Percentiles rank a stretch among this genome's conserved stretches.
phyloP scores from a whole-genome alignment of 2,888 invertebrate species.

The Lochmaea capreae region DNA sequence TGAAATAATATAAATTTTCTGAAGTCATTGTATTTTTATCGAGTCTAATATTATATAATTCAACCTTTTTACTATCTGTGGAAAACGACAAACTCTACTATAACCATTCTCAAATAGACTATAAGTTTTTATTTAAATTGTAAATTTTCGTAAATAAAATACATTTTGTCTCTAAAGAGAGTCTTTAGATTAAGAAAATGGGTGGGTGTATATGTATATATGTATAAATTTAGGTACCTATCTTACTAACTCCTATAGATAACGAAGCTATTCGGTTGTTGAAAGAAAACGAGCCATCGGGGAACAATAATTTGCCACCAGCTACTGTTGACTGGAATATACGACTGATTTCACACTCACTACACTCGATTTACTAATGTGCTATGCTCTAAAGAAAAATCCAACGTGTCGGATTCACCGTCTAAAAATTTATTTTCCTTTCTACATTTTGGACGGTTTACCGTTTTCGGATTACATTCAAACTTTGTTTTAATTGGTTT shows the following conservation, averaged over 20 bases:
- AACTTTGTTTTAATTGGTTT: no score
- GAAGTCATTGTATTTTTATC: no score
- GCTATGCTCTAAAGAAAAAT: constrained; percentile 17
- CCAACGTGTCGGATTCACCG: constrained; percentile 2
- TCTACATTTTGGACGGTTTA: not conserved
- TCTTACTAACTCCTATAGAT: constrained; percentile 36
- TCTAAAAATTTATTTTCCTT: constrained; percentile 2
- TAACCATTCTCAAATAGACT: not conserved
- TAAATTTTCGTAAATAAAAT: not conserved
- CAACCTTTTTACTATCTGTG: no score
- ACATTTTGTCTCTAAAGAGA: not conserved
- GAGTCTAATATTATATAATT: no score
- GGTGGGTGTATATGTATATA: not conserved
- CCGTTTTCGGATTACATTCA: not conserved
- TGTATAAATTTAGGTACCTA: constrained; percentile 27
- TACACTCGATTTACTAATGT: constrained; percentile 38
- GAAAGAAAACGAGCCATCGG: constrained; percentile 39
- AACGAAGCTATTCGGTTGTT: constrained; percentile 33
- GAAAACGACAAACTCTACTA: no score
- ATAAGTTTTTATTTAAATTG: not conserved
- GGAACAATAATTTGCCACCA: constrained; percentile 42
- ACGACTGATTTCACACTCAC: constrained; percentile 34
- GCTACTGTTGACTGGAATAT: constrained; percentile 41
- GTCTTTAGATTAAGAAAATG: constrained; percentile 1
- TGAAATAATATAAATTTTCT: no score